These are phyloP conservation scores for Steromphala cineraria DNA, from an alignment of 2,888 invertebrate genomes.

Conservation along the genomic window DNA sequence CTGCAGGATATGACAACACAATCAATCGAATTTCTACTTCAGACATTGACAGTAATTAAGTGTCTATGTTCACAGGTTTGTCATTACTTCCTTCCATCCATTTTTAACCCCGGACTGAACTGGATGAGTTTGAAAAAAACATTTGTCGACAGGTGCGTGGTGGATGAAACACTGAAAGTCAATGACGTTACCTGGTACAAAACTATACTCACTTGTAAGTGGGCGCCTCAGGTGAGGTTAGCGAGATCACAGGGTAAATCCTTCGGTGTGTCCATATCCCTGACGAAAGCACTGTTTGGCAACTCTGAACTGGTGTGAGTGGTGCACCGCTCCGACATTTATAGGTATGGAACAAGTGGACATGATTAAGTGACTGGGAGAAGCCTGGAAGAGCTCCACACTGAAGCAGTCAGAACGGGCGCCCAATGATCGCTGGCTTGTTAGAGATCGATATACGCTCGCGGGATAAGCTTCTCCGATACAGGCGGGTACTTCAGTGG, in stretches of 20 bases:
- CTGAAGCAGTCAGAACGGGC: neutral
- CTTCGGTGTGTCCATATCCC: neutral
- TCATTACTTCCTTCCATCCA: no score
- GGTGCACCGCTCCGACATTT: neutral
- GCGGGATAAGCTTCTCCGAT: neutral
- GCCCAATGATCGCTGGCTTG: slow-evolving; percentile 4
- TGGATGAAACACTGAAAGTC: no score
- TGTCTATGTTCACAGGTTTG: no score
- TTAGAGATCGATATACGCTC: neutral
- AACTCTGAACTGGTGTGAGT: neutral
- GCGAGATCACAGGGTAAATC: neutral
- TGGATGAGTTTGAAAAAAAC: no score
- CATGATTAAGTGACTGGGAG: neutral
- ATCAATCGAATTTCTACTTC: no score
- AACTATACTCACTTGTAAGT: neutral
- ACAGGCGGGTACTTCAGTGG: no score
- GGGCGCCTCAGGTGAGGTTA: neutral
- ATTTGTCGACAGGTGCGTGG: no score
- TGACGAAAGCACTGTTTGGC: neutral
- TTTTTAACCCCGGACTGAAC: no score
- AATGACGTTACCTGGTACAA: neutral
- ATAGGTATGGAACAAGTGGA: neutral
- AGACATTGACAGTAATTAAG: no score
- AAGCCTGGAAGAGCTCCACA: neutral
- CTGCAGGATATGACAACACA: no score